Conservation (phyloP, 2,113 vertebrate species). For the Pluvianellus socialis region DNA sequence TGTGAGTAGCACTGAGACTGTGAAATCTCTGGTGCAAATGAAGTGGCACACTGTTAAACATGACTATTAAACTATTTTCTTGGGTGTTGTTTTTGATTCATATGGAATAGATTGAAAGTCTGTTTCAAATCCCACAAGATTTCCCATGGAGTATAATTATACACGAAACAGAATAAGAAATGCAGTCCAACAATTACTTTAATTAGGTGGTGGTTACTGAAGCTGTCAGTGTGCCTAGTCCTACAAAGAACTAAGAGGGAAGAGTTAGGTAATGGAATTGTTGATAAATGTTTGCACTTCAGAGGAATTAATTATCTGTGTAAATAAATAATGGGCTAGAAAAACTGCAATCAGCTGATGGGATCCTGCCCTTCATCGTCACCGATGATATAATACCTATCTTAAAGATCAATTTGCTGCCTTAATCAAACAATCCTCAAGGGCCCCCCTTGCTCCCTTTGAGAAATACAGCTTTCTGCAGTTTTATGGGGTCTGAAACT, state of each 20-base stretch:
- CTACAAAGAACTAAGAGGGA: not conserved
- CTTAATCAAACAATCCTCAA: not conserved
- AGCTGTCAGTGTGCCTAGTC: constrained; percentile 42
- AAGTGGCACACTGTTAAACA: constrained; percentile 56
- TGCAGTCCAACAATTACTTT: constrained; percentile 75
- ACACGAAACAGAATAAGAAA: constrained; percentile 72
- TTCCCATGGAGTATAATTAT: constrained; percentile 72
- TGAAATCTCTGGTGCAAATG: constrained; percentile 35
- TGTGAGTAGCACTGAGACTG: not conserved
- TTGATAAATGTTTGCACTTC: constrained; percentile 57
- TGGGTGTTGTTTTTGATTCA: constrained; percentile 74
- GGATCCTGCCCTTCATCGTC: not conserved
- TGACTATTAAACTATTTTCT: constrained; percentile 72
- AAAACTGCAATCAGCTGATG: not conserved
- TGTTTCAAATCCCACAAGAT: constrained; percentile 69
- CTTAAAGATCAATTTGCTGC: not conserved
- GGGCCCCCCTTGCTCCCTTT: not conserved
- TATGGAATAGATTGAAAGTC: constrained; percentile 72
- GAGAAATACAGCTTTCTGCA: not conserved
- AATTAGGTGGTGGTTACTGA: constrained; percentile 71
- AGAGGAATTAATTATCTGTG: constrained; percentile 55
- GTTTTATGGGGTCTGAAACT: not conserved
- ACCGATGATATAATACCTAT: not conserved
- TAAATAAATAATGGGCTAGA: constrained; percentile 58
- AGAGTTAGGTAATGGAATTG: constrained; percentile 14